A percentile compares a stretch with the other conserved stretches of the same genome.
phyloP scores from a whole-genome alignment of 2,888 invertebrate genomes.

The Drosophila kambysellisi region DNA sequence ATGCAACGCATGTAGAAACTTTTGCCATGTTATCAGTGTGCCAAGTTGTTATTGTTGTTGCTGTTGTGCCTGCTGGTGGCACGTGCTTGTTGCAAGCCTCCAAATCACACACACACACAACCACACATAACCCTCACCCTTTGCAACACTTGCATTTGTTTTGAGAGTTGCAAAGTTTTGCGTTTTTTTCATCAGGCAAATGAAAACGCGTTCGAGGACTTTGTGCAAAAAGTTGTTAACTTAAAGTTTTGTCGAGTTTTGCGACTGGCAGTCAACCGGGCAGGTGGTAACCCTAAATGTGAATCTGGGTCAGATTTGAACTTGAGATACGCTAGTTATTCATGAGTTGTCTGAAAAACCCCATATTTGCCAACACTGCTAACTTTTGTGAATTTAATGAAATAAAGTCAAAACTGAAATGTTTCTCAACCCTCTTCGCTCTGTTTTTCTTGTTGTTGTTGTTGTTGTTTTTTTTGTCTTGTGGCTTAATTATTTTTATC shows the following conservation, averaged over 20 bases:
- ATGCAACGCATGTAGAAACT: slow-evolving; percentile 64
- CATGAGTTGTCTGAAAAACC: slow-evolving; percentile 47
- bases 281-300: slow-evolving; percentile 14
- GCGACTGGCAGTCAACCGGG: background rate
- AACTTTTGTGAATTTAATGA: slow-evolving; percentile 48
- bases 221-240: slow-evolving; percentile 60
- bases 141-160: slow-evolving; percentile 38
- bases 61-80: slow-evolving; percentile 65
- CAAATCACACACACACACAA: slow-evolving; percentile 3
- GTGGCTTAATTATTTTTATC: slow-evolving; percentile 70
- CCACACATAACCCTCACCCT: background rate
- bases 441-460: background rate
- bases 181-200: slow-evolving; percentile 64
- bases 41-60: slow-evolving; percentile 27
- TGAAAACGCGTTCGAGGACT: slow-evolving; percentile 58
- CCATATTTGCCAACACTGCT: slow-evolving; percentile 44
- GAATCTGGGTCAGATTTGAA: slow-evolving; percentile 53
- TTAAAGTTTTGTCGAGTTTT: slow-evolving; percentile 33
- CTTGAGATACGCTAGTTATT: slow-evolving; percentile 39
- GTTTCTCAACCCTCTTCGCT: background rate
- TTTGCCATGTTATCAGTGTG: slow-evolving; percentile 73
- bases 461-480: slow-evolving; percentile 9
- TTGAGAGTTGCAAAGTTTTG: slow-evolving; percentile 57
- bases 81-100: slow-evolving; percentile 71
- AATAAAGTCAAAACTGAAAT: slow-evolving; percentile 8